Evolutionary conservation across 2,113 vertebrate genomes (phyloP).

Genomic region (Callithrix jacchus): DNA sequence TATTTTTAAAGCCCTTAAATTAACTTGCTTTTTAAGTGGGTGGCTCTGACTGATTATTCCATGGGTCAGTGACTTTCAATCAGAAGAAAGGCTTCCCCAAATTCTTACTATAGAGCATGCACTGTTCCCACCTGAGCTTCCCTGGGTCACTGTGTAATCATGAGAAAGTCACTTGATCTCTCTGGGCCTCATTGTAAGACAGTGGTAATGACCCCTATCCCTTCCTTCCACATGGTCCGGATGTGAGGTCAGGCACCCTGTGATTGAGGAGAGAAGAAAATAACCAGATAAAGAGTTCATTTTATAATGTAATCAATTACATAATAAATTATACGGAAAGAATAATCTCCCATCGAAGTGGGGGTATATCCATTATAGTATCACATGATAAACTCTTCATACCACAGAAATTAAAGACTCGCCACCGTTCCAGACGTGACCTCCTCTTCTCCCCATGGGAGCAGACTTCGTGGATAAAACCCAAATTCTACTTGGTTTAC

Average conservation of each 20-base stretch:
- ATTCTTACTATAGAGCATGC: not conserved
- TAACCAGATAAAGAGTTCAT: not conserved
- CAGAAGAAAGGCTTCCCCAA: not conserved
- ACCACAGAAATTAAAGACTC: not conserved
- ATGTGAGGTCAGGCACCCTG: not conserved
- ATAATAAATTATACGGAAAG: not conserved
- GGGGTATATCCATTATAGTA: not conserved
- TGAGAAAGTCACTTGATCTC: not conserved
- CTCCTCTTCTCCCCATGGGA: not conserved
- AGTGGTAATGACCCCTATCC: not conserved
- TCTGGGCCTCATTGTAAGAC: not conserved
- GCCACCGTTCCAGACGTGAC: not conserved
- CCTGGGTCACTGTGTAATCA: slow-evolving; percentile 3
- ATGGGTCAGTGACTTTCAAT: slow-evolving; percentile 33
- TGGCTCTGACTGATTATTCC: not conserved
- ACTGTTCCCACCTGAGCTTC: slow-evolving; percentile 2
- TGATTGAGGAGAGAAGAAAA: not conserved
- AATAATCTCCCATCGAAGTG: not conserved
- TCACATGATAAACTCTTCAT: not conserved
- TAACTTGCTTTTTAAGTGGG: slow-evolving; percentile 20
- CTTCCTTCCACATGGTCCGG: not conserved
- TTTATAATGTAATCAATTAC: not conserved
- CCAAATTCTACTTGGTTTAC: not conserved
- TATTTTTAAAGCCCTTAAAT: not conserved
- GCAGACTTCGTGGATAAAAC: not conserved